Evolutionary conservation across 2,888 invertebrate species (phyloP).

Genomic region (Cynaeus angustus): DNA sequence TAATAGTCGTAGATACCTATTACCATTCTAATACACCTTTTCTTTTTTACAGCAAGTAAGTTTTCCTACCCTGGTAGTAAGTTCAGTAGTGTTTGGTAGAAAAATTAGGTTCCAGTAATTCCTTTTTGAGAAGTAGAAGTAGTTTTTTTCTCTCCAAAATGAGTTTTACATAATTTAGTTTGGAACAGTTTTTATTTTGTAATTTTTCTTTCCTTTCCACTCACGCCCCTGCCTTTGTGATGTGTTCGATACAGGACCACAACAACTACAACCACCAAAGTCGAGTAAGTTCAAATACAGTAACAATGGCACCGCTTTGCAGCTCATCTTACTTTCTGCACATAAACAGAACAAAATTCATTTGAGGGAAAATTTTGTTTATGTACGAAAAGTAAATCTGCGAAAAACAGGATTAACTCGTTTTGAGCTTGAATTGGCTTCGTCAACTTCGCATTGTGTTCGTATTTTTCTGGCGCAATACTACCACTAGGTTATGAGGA

Average conservation of each 20-base stretch:
- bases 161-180: constrained; percentile 32
- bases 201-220: constrained; percentile 65
- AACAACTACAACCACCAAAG: constrained; percentile 68
- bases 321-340: constrained; percentile 50
- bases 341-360: constrained; percentile 36
- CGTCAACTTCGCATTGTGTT: constrained; percentile 38
- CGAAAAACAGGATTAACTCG: constrained; percentile 24
- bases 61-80: constrained; percentile 56
- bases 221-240: constrained; percentile 61
- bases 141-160: constrained; percentile 34
- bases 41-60: constrained; percentile 75
- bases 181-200: constrained; percentile 62
- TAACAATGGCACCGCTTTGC: constrained; percentile 37
- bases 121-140: constrained; percentile 28
- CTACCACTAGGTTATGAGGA: constrained; percentile 27
- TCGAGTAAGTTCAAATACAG: constrained; percentile 67
- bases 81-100: constrained; percentile 42
- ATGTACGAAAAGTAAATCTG: constrained; percentile 20
- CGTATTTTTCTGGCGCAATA: constrained; percentile 36
- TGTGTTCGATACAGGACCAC: constrained; percentile 64
- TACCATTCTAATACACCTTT: constrained; percentile 45
- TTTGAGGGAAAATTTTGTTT: constrained; percentile 16
- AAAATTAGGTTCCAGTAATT: constrained; percentile 28
- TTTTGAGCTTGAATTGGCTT: constrained; percentile 43
- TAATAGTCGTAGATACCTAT: constrained; percentile 25